phyloP scores from a whole-genome alignment of 1,140 invertebrate species.

The Glossosoma conforme region DNA sequence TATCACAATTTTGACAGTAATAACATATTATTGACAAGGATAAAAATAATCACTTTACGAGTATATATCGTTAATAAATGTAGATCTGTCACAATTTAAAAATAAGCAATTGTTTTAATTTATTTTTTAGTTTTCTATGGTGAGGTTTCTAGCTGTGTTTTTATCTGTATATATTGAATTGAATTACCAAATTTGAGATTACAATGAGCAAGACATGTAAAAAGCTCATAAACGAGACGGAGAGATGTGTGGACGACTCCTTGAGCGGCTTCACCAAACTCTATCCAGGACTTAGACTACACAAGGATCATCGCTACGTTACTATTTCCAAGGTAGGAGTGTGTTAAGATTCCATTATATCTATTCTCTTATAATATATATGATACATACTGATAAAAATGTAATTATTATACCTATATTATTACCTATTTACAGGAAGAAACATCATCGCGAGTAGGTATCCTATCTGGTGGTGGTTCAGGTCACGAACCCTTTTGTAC shows the following conservation, averaged over 20 bases:
- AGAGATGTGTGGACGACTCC: conserved; percentile 63
- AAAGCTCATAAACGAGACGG: conserved; percentile 62
- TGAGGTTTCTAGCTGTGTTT: too few relatives aligned
- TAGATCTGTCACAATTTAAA: too few relatives aligned
- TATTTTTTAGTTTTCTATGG: too few relatives aligned
- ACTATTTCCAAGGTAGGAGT: conserved; percentile 27
- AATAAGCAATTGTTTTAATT: too few relatives aligned
- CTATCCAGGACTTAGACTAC: conserved; percentile 57
- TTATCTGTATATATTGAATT: too few relatives aligned
- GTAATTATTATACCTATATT: background rate
- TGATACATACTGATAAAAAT: background rate
- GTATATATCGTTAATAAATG: too few relatives aligned
- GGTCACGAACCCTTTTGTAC: conserved; percentile 81
- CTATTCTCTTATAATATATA: background rate
- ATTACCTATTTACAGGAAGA: conserved; percentile 42
- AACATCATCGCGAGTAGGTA: conserved; percentile 55
- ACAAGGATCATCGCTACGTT: conserved; percentile 58
- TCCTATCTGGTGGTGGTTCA: conserved; percentile 78
- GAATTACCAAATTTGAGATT: conserved; percentile 24
- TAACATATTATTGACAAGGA: too few relatives aligned
- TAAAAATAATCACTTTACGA: too few relatives aligned
- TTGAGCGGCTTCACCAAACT: conserved; percentile 59
- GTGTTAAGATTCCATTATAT: background rate
- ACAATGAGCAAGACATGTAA: conserved; percentile 39
- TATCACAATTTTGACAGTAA: too few relatives aligned